These are phyloP conservation scores for Regulus satrapa DNA, from an alignment of 2,113 vertebrate genomes.

Conservation along the genomic window DNA sequence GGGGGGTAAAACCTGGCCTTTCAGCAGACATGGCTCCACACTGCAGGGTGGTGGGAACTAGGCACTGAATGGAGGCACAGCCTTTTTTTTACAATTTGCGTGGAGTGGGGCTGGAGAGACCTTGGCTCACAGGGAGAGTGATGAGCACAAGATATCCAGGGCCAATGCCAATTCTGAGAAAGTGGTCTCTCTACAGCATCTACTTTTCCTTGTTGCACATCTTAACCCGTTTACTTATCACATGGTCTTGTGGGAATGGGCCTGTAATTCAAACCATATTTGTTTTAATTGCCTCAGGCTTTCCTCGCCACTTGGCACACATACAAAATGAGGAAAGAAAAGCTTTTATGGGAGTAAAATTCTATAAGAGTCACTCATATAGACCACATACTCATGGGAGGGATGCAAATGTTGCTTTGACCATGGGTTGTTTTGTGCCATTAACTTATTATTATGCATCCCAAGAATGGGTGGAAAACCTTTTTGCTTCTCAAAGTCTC, in stretches of 20 bases:
- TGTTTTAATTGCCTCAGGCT: constrained; percentile 21
- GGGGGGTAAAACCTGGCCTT: neutral
- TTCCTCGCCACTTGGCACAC: neutral
- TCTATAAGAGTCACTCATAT: neutral
- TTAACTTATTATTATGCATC: neutral
- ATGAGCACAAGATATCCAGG: neutral
- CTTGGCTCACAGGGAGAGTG: neutral
- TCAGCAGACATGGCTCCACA: neutral
- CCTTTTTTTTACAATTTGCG: neutral
- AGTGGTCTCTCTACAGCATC: neutral
- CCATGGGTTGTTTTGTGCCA: neutral
- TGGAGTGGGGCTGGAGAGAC: neutral
- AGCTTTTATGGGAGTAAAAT: constrained; percentile 34
- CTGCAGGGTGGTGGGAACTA: neutral
- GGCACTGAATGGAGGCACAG: neutral
- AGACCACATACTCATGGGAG: neutral
- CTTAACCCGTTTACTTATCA: neutral
- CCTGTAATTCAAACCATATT: constrained; percentile 15
- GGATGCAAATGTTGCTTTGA: neutral
- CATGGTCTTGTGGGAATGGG: neutral
- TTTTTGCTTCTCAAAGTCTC: neutral
- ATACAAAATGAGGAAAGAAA: neutral
- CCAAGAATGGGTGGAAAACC: neutral
- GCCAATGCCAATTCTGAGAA: neutral
- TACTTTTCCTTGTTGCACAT: neutral